phyloP scores from a whole-genome alignment of 2,113 vertebrate genomes.

The Puntigrus tetrazona region DNA sequence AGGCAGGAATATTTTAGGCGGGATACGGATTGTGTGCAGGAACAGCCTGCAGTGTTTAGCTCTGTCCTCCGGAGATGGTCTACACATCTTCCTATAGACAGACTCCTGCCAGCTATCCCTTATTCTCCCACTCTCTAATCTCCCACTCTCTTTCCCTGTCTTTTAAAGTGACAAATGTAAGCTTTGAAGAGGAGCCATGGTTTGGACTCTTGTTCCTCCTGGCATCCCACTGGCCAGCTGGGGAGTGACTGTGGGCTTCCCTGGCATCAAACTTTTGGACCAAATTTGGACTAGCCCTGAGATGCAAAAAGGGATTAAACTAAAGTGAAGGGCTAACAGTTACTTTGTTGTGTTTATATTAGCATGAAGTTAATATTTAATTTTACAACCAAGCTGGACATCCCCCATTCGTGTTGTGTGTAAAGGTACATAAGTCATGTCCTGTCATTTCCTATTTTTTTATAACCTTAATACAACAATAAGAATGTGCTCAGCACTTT shows the following conservation, averaged over 20 bases:
- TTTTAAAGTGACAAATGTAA: slow-evolving; percentile 34
- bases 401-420: background rate
- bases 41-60: slow-evolving; percentile 32
- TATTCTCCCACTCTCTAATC: background rate
- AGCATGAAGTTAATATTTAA: background rate
- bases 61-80: slow-evolving; percentile 29
- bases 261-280: background rate
- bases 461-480: background rate
- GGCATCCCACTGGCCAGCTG: background rate
- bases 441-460: background rate
- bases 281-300: background rate
- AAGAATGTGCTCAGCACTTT: background rate
- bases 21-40: slow-evolving; percentile 1
- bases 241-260: background rate
- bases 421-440: background rate
- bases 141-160: background rate
- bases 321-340: background rate
- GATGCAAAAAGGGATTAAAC: background rate
- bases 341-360: background rate
- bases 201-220: slow-evolving; percentile 24
- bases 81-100: slow-evolving; percentile 23
- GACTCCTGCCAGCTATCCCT: slow-evolving; percentile 28
- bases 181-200: slow-evolving; percentile 48
- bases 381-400: background rate
- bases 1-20: slow-evolving; percentile 28